These are phyloP conservation scores for Trochalopteron elliotii DNA, from an alignment of 2,113 vertebrate genomes.

Conservation along the genomic window DNA sequence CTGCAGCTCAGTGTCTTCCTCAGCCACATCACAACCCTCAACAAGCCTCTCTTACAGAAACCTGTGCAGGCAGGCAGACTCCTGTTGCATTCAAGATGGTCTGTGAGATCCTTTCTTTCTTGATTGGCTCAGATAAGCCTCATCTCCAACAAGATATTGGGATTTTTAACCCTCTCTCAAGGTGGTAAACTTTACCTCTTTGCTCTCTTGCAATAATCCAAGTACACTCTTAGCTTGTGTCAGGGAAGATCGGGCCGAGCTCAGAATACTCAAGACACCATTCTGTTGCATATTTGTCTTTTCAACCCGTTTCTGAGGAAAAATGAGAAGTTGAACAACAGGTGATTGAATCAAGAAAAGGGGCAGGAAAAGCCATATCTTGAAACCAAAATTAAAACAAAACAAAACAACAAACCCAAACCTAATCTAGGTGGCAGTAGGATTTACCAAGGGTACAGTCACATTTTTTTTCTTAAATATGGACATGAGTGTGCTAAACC, in stretches of 20 bases:
- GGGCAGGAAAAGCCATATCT: not conserved
- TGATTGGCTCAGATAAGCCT: not conserved
- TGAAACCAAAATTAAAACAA: not conserved
- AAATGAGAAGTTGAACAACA: not conserved
- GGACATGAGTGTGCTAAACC: not conserved
- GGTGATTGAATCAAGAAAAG: not conserved
- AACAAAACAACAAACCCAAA: not conserved
- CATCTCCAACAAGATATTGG: not conserved
- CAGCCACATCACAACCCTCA: not conserved
- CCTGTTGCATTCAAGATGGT: not conserved
- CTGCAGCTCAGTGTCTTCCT: not conserved
- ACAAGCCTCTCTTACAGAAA: not conserved
- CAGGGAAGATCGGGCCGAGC: conserved; percentile 77
- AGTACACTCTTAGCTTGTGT: conserved; percentile 72
- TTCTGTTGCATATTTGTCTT: conserved; percentile 76
- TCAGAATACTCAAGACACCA: conserved; percentile 71
- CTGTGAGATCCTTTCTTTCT: not conserved
- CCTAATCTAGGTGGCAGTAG: not conserved
- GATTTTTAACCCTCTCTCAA: not conserved
- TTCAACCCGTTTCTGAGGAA: conserved; percentile 76
- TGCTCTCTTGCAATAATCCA: conserved; percentile 77
- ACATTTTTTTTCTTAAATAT: not conserved
- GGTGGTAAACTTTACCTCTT: conserved; percentile 76
- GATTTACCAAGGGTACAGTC: not conserved
- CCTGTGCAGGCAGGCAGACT: not conserved